Evolutionary conservation across 1,140 invertebrate species (phyloP).

Genomic region (Myzus persicae): DNA sequence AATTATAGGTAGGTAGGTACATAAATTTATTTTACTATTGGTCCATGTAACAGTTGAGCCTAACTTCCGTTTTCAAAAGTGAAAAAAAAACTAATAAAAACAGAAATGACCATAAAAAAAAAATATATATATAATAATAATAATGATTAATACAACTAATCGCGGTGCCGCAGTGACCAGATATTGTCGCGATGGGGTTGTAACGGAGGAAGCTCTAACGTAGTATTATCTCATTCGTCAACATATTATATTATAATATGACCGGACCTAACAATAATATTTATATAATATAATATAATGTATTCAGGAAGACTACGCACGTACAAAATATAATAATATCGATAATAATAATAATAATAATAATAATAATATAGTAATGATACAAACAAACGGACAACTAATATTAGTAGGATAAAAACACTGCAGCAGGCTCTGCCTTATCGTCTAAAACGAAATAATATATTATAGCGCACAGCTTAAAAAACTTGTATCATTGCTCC

Average conservation of each 20-base stretch:
- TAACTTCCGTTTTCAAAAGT: background rate
- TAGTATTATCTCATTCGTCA: background rate
- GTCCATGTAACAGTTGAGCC: constrained; percentile 44
- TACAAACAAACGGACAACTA: constrained; percentile 33
- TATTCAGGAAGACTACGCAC: constrained; percentile 31
- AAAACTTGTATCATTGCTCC: background rate
- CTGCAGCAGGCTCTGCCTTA: background rate
- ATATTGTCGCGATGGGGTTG: background rate
- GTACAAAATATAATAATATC: constrained; percentile 1
- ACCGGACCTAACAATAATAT: constrained; percentile 31
- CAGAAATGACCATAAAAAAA: background rate
- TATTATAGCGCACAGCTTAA: background rate
- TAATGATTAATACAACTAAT: background rate
- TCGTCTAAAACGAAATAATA: background rate
- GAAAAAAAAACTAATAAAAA: background rate
- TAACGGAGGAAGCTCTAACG: constrained; percentile 34
- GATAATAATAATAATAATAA: constrained; percentile 33
- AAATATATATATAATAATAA: background rate
- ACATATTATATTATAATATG: background rate
- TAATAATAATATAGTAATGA: constrained; percentile 32
- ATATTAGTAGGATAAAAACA: constrained; percentile 47
- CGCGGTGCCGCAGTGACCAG: background rate
- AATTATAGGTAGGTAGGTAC: background rate
- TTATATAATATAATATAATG: background rate
- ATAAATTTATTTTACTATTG: constrained; percentile 11